phyloP scores from a whole-genome alignment of 1,140 invertebrate genomes.

The Drosophila ohnishii region DNA sequence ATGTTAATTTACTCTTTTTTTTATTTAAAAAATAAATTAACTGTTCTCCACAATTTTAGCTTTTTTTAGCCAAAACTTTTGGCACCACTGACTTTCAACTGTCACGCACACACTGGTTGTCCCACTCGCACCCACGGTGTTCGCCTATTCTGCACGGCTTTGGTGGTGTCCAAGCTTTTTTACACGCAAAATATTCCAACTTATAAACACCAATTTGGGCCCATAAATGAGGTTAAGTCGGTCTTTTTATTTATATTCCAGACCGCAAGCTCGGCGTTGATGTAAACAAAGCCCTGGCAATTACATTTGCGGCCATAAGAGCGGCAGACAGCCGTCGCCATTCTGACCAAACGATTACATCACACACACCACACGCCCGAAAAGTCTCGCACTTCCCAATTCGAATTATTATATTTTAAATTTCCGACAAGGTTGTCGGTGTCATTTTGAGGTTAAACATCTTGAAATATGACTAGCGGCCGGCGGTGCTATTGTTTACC shows the following conservation, averaged over 20 bases:
- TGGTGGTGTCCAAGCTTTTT: constrained; percentile 55
- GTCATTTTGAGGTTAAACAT: constrained; percentile 58
- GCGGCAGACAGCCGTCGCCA: constrained; percentile 1
- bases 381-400: constrained; percentile 36
- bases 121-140: constrained; percentile 41
- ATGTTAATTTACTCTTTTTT: neutral
- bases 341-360: constrained; percentile 62
- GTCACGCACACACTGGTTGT: constrained; percentile 30
- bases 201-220: constrained; percentile 62
- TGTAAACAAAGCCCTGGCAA: constrained; percentile 60
- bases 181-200: constrained; percentile 65
- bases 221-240: constrained; percentile 68
- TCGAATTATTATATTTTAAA: constrained; percentile 41
- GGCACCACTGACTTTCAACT: constrained; percentile 43
- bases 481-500: constrained; percentile 48
- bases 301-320: neutral
- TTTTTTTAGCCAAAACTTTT: constrained; percentile 12
- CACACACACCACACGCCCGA: constrained; percentile 60
- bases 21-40: neutral
- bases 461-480: neutral
- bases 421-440: constrained; percentile 30
- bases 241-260: constrained; percentile 78
- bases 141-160: constrained; percentile 13
- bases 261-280: constrained; percentile 59
- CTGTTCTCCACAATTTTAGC: no score